Evolutionary conservation across 2,888 invertebrate species (phyloP), one percentile per base, ranked within the genome.

Genomic region (Mythimna vitellina): DNA sequence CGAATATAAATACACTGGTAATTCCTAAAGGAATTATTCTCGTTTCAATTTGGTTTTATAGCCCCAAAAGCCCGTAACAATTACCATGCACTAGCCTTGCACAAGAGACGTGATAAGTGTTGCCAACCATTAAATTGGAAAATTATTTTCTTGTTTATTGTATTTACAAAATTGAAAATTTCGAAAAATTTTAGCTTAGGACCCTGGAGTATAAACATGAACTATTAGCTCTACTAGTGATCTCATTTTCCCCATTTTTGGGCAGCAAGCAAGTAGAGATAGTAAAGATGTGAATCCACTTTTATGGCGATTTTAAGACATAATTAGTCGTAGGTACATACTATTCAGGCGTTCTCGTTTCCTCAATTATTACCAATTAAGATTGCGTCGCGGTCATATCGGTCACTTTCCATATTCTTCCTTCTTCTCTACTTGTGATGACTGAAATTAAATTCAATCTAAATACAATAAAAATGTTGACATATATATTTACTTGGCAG

Each of bases 401-500:
- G 7, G n/a, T 51, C 49, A 51, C 49, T n/a, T 46, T 46, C 17
- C 17, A 46, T 46, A 46, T 17, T n/a, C n/a, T n/a, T 51, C 20
- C n/a, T 51, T 51, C n/a, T 46, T 46, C 46, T 46, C 25, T 42
- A 61, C 7, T 25, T 62, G 6, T 6, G 20, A 46, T 62, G 20
- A 25, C 29, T 46, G 17, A 20, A 62, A 22, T 60, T 42, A 17
- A 22, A 42, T 56, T 7, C 8, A 35, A 35, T 32, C 14, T 42
- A 32, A 20, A 10, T n/a, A 54, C 25, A 20, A 3, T 29, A 20
- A 20, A 61, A 62, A 1, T 32, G 57, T 10, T n/a, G 29, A 14
- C 38, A 29, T 17, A n/a, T 8, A 20, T 78, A 78, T 65, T 89
- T 87, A 89, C 90, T 76, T 88, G 87, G 72, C 89, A 90, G 64